Conservation (phyloP, 1,140 invertebrate species). For the Lucilia cuprina region DNA sequence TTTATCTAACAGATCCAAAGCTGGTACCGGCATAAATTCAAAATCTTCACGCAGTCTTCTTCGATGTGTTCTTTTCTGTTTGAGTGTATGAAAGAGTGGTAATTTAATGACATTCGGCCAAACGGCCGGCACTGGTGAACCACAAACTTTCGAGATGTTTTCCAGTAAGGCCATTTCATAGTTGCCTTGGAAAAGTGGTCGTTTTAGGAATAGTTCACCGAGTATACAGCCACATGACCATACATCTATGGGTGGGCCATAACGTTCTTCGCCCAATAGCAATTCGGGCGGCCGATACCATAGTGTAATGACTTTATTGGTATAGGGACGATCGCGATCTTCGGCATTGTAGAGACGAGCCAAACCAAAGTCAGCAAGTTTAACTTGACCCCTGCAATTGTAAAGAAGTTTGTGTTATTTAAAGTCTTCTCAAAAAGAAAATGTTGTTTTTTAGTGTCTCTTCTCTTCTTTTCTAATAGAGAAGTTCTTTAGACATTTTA, state of each 20-base stretch:
- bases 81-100: slow-evolving; percentile 89
- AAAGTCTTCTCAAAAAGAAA: neutral
- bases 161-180: slow-evolving; percentile 94
- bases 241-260: slow-evolving; percentile 97
- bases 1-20: slow-evolving; percentile 92
- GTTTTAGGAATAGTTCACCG: slow-evolving; percentile 95
- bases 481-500: no score
- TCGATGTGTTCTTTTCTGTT: slow-evolving; percentile 90
- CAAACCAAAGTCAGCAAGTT: slow-evolving; percentile 97
- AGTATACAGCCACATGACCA: slow-evolving; percentile 99
- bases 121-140: slow-evolving; percentile 93
- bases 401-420: neutral
- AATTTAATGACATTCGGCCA: slow-evolving; percentile 98
- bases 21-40: slow-evolving; percentile 84
- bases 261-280: slow-evolving; percentile 95
- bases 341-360: slow-evolving; percentile 95
- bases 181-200: slow-evolving; percentile 94
- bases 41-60: slow-evolving; percentile 92
- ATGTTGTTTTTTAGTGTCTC: no score
- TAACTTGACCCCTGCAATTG: slow-evolving; percentile 91
- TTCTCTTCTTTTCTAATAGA: no score
- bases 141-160: slow-evolving; percentile 93
- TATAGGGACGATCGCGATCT: slow-evolving; percentile 94
- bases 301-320: slow-evolving; percentile 98
- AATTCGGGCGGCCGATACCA: slow-evolving; percentile 99